phyloP scores from a whole-genome alignment of 2,113 vertebrate species.

The Cathartes aura region DNA sequence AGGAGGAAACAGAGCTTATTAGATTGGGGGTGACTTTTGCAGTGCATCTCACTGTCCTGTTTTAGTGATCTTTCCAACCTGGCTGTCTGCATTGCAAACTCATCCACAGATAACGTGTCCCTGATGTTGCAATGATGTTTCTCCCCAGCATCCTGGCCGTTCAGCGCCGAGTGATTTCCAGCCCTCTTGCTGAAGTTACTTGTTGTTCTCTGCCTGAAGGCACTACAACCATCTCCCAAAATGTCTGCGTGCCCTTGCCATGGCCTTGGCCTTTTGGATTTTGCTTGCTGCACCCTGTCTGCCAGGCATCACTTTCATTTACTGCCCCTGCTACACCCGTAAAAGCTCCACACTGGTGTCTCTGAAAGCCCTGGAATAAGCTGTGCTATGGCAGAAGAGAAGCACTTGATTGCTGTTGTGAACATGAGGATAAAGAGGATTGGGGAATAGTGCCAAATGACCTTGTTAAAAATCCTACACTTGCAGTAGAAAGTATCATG shows the following conservation, averaged over 20 bases:
- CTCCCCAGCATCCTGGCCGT: background rate
- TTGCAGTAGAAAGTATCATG: background rate
- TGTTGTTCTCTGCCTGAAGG: background rate
- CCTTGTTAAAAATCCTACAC: background rate
- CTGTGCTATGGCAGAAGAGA: background rate
- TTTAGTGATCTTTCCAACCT: background rate
- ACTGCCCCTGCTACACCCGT: background rate
- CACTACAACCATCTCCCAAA: background rate
- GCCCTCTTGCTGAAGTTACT: background rate
- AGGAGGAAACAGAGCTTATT: background rate
- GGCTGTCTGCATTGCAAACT: background rate
- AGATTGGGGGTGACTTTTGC: background rate
- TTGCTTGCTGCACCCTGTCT: background rate
- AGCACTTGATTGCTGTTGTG: background rate
- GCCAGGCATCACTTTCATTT: background rate
- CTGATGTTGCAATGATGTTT: background rate
- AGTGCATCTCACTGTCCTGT: background rate
- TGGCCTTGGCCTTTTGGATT: background rate
- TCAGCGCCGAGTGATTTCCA: background rate
- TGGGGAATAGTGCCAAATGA: background rate
- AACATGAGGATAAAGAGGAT: accelerated
- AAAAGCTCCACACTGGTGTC: background rate
- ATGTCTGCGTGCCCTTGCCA: background rate
- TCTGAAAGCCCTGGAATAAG: background rate
- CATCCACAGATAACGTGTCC: accelerated